Evolutionary conservation across 2,113 vertebrate genomes (phyloP).

Genomic region (Macaca mulatta): DNA sequence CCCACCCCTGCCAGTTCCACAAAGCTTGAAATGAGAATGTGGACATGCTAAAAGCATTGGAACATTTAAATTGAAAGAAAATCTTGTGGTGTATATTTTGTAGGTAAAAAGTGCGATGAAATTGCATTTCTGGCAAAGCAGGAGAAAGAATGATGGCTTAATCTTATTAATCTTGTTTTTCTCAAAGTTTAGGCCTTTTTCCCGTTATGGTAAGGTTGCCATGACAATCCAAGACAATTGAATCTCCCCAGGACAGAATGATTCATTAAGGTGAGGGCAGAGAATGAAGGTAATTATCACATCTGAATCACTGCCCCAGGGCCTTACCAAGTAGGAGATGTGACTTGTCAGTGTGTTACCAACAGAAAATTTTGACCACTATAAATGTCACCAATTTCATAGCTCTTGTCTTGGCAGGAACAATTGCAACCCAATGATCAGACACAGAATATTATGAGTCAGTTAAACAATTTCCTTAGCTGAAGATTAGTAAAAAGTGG

Average conservation of each 20-base stretch:
- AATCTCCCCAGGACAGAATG: neutral
- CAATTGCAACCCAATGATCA: neutral
- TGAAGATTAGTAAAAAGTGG: neutral
- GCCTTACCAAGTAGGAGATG: neutral
- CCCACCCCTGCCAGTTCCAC: neutral
- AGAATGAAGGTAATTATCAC: neutral
- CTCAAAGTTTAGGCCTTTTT: neutral
- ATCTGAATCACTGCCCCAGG: neutral
- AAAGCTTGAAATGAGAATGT: conserved; percentile 48
- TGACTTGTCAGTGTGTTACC: neutral
- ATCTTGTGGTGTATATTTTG: neutral
- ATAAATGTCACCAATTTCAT: neutral
- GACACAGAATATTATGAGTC: neutral
- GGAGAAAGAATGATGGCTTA: neutral
- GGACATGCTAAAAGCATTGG: conserved; percentile 15
- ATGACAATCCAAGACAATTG: neutral
- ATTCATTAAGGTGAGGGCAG: neutral
- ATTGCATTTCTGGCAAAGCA: conserved; percentile 9
- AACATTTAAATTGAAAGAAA: conserved; percentile 29
- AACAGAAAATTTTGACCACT: neutral
- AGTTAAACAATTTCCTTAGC: neutral
- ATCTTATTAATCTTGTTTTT: conserved; percentile 33
- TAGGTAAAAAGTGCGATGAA: conserved; percentile 39
- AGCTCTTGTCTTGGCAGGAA: neutral
- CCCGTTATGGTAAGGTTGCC: neutral